phyloP scores from a whole-genome alignment of 2,113 vertebrate genomes.

The Myotis davidii region DNA sequence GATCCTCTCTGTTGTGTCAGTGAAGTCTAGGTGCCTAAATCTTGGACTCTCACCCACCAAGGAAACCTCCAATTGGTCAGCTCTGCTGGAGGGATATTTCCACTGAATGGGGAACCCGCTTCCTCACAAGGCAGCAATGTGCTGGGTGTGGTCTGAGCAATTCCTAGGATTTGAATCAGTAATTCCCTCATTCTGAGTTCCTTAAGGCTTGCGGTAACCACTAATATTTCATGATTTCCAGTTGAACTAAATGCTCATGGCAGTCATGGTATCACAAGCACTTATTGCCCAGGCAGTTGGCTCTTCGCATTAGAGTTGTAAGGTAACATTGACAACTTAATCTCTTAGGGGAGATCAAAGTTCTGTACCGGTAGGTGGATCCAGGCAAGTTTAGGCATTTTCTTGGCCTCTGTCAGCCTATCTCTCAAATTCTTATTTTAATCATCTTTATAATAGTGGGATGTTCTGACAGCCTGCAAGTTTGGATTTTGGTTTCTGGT shows the following conservation, averaged over 20 bases:
- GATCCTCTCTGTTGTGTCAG: neutral
- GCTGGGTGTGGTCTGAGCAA: neutral
- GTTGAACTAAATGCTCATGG: neutral
- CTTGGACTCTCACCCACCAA: neutral
- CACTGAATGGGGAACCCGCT: neutral
- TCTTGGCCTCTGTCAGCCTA: constrained; percentile 58
- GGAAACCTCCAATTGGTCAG: neutral
- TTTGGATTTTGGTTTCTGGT: constrained; percentile 52
- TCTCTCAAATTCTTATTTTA: constrained; percentile 68
- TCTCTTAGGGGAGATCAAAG: constrained; percentile 75
- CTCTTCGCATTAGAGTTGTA: constrained; percentile 46
- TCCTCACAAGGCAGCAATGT: neutral
- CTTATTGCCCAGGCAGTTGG: constrained; percentile 62
- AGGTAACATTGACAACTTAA: constrained; percentile 74
- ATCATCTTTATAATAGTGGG: constrained; percentile 45
- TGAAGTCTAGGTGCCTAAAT: neutral
- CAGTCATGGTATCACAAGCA: constrained; percentile 13
- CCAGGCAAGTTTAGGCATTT: constrained; percentile 75
- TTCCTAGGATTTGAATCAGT: neutral
- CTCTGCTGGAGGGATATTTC: neutral
- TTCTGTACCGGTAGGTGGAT: constrained; percentile 61
- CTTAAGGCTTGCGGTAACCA: neutral
- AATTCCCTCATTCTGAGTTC: neutral
- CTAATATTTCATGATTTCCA: constrained; percentile 38
- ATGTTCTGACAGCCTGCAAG: constrained; percentile 10